Percentiles rank a stretch among this genome's conserved stretches.
phyloP scores from a whole-genome alignment of 1,140 invertebrate genomes.

The Nilaparvata lugens region DNA sequence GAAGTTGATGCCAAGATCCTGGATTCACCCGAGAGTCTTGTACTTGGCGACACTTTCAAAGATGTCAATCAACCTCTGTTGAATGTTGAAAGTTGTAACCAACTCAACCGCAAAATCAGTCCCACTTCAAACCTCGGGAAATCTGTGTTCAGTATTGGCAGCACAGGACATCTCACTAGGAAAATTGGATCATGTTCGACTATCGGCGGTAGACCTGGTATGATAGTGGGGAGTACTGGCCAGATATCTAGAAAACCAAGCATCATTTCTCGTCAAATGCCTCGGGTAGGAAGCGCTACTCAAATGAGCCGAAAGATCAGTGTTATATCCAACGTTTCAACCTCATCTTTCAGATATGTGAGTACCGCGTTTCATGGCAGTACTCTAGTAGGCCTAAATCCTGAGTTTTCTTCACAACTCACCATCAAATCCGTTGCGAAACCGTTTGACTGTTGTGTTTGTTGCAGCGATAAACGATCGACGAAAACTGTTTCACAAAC shows the following conservation, averaged over 20 bases:
- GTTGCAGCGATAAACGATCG: neutral
- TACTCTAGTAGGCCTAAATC: conserved; percentile 64
- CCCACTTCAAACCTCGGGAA: neutral
- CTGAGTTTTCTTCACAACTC: conserved; percentile 65
- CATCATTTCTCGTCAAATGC: conserved; percentile 27
- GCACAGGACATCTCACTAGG: conserved; percentile 19
- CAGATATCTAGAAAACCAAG: conserved; percentile 22
- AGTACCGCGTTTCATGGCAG: conserved; percentile 76
- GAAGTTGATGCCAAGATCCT: conserved; percentile 3
- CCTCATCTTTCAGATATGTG: conserved; percentile 71
- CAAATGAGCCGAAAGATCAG: conserved; percentile 20
- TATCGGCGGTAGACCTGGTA: conserved; percentile 6
- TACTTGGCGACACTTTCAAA: neutral
- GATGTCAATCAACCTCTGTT: conserved; percentile 6
- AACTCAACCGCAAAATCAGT: neutral
- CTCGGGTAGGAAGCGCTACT: conserved; percentile 5
- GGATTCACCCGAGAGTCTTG: neutral
- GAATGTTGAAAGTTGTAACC: neutral
- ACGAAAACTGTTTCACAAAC: neutral
- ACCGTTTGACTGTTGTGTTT: conserved; percentile 36
- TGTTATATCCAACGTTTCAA: conserved; percentile 42
- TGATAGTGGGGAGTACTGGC: conserved; percentile 23
- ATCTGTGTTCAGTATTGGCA: conserved; percentile 17
- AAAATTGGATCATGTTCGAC: conserved; percentile 22
- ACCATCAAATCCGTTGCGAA: conserved; percentile 56